Evolutionary conservation across 2,888 invertebrate species (phyloP), one percentile per base, ranked within the genome.

Genomic region (Graphium colonna): DNA sequence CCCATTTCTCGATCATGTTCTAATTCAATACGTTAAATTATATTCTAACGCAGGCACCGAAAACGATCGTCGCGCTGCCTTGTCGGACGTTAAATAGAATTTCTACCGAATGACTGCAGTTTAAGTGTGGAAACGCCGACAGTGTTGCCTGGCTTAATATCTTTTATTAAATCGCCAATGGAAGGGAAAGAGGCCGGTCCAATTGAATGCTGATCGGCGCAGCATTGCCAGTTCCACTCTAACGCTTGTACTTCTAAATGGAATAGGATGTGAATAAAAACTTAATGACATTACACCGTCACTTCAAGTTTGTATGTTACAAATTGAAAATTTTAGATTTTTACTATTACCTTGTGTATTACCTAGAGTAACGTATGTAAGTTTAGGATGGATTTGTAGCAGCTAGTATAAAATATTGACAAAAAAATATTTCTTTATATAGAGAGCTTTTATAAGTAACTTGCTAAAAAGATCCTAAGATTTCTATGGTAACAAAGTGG

Each of bases 151-250:
- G 42, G 47, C 12, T 41, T 47, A 39, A 44, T 49, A 44, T 49
- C 43, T 44, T 53, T 53, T 36, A 53, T 44, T 48, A 49, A 44
- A 53, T 53, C 53, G 8, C 4, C 10, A 16, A 13, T n/a, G 39
- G 43, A 49, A 53, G 16, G 17, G 48, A 36, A 48, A 43, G 53
- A 42, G 21, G 48, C 21, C 26, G 40, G 4, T 15, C 9, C 28
- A 3, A 53, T 53, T 53, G 52, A 48, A 53, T 48, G 28, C 18
- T 48, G 48, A 53, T 42, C 38, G 13, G 18, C 18, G 21, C 21
- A 17, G 18, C 21, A 41, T 18, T 28, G 17, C 28, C 12, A 46
- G 33, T 52, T 40, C 31, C 13, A 38, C 28, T 28, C 39, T 46
- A 15, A 18, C 45, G 31, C 31, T 13, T 21, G 46, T 17, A 26